Conservation (phyloP, 2,888 invertebrate species). For the Yponomeuta evonymella region DNA sequence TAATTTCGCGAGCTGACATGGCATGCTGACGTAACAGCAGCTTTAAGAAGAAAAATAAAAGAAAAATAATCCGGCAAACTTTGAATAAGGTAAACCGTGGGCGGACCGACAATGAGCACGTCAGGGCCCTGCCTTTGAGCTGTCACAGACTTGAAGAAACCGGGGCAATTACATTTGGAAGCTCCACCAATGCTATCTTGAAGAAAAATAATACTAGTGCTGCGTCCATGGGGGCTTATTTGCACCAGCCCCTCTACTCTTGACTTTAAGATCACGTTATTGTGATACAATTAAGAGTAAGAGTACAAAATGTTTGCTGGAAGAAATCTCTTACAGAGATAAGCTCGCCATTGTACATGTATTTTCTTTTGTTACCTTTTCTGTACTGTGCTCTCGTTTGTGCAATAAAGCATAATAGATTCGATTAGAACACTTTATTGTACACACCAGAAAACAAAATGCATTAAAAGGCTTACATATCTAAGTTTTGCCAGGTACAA, state of each 20-base stretch:
- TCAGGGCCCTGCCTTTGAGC: constrained; percentile 70
- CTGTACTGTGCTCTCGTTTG: too few species aligned
- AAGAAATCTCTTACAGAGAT: too few species aligned
- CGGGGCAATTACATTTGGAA: constrained; percentile 74
- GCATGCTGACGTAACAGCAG: neutral
- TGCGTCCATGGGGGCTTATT: constrained; percentile 2
- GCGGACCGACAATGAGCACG: constrained; percentile 72
- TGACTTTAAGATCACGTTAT: neutral
- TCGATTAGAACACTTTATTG: too few species aligned
- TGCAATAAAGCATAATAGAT: too few species aligned
- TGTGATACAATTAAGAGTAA: too few species aligned
- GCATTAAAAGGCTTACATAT: too few species aligned
- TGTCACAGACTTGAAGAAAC: constrained; percentile 71
- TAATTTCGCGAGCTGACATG: too few species aligned
- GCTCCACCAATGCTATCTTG: constrained; percentile 66
- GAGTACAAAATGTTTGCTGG: too few species aligned
- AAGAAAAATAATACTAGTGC: constrained; percentile 33
- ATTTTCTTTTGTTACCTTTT: too few species aligned
- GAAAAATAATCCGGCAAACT: constrained; percentile 56
- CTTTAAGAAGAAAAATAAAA: constrained; percentile 37
- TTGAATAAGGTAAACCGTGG: constrained; percentile 72
- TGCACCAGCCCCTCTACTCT: neutral
- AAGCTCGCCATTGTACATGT: too few species aligned
- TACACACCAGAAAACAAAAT: too few species aligned
- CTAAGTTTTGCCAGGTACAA: too few species aligned